Conservation (phyloP, 2,888 invertebrate genomes). For the Mesorhabditis spiculigera region DNA sequence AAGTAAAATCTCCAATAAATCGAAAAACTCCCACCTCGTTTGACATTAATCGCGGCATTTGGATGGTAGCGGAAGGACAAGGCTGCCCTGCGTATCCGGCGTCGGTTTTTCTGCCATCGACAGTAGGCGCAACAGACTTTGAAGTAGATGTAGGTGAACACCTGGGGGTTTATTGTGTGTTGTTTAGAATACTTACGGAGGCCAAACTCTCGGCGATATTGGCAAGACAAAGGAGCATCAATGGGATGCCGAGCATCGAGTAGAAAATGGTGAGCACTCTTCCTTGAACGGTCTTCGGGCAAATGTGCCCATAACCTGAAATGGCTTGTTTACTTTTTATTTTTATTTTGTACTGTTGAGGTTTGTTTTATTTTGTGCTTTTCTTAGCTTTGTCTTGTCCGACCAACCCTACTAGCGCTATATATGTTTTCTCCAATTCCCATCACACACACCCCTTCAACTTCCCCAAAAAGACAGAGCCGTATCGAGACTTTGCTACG, state of each 20-base stretch:
- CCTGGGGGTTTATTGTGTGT: constrained; percentile 27
- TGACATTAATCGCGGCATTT: constrained; percentile 54
- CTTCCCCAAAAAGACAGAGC: too few relatives aligned
- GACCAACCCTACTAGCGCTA: too few relatives aligned
- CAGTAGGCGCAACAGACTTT: constrained; percentile 59
- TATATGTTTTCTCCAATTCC: too few relatives aligned
- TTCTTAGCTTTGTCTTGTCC: neutral
- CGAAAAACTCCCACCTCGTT: constrained; percentile 34
- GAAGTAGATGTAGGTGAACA: constrained; percentile 63
- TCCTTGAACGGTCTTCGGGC: constrained; percentile 81
- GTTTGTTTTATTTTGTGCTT: neutral
- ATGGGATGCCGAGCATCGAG: constrained; percentile 72
- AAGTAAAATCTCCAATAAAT: constrained; percentile 11
- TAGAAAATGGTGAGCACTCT: constrained; percentile 84
- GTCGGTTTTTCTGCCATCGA: constrained; percentile 56
- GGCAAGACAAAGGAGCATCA: constrained; percentile 64
- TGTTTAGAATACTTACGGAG: constrained; percentile 44
- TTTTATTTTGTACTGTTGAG: neutral
- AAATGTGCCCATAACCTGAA: constrained; percentile 92
- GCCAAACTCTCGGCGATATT: constrained; percentile 65
- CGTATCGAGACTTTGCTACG: too few relatives aligned
- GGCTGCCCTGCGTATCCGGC: constrained; percentile 51
- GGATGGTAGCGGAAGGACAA: constrained; percentile 57
- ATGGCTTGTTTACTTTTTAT: constrained; percentile 1
- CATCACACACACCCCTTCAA: too few relatives aligned